Conservation (phyloP, 2,888 invertebrate species). For the Cacoxenus indagator region DNA sequence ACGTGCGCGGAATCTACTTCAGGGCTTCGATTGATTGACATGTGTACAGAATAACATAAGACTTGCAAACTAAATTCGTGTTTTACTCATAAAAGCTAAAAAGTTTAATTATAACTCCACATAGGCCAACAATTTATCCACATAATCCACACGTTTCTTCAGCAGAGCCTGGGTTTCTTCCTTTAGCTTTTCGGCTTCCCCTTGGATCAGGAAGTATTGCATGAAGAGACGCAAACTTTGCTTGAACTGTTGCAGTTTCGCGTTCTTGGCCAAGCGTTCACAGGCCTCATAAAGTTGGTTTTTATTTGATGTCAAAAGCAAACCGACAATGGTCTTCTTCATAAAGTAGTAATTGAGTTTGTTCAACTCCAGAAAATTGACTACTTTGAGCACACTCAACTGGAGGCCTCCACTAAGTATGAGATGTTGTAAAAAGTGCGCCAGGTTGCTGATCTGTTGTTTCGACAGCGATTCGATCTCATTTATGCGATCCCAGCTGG, state of each 20-base stretch:
- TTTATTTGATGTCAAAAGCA: constrained; percentile 80
- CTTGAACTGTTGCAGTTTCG: constrained; percentile 83
- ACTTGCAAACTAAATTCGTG: neutral
- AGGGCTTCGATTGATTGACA: constrained; percentile 56
- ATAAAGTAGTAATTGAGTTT: constrained; percentile 84
- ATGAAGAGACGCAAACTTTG: constrained; percentile 89
- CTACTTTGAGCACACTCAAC: constrained; percentile 88
- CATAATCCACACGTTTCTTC: constrained; percentile 75
- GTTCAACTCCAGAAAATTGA: constrained; percentile 88
- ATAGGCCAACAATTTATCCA: constrained; percentile 77
- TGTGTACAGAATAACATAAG: neutral
- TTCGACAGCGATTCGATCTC: constrained; percentile 78
- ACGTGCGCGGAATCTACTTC: constrained; percentile 66
- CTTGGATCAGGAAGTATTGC: constrained; percentile 85
- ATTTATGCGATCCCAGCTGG: constrained; percentile 93
- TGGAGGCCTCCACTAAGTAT: constrained; percentile 83
- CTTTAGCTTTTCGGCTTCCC: constrained; percentile 72
- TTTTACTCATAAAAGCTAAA: constrained; percentile 13
- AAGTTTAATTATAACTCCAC: constrained; percentile 55
- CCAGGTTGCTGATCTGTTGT: constrained; percentile 80
- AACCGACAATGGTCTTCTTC: constrained; percentile 81
- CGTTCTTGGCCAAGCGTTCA: constrained; percentile 78
- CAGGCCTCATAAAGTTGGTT: constrained; percentile 74
- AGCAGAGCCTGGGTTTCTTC: constrained; percentile 72
- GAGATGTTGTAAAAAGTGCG: constrained; percentile 83